These are phyloP conservation scores for Paragorgia papillata DNA, from an alignment of 92 coral and sea anemone species.

Conservation along the genomic window DNA sequence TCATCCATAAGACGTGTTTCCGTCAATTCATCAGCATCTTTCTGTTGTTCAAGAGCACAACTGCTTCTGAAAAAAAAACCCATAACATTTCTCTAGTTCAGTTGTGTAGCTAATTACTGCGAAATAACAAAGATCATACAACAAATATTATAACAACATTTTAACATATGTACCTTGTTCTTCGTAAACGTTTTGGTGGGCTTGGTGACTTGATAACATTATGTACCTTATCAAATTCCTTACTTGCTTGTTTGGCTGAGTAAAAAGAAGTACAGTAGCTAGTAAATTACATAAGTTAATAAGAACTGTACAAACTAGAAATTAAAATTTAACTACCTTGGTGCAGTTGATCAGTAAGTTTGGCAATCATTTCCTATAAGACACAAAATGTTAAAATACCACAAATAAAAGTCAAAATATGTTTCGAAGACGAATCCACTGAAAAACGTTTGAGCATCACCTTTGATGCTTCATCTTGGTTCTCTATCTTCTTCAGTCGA, in stretches of 20 bases:
- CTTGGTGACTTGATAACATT: too few species aligned
- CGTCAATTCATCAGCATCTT: conserved; percentile 10
- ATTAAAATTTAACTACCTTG: not conserved
- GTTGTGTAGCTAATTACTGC: not conserved
- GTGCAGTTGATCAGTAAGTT: conserved; percentile 7
- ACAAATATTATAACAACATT: not conserved
- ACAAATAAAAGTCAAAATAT: not conserved
- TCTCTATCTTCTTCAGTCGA: not conserved
- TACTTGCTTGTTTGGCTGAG: not conserved
- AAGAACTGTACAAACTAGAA: not conserved
- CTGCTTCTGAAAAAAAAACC: conserved; percentile 2
- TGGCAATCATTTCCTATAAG: conserved; percentile 11
- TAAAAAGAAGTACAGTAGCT: not conserved
- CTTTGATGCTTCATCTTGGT: not conserved
- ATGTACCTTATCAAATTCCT: not conserved
- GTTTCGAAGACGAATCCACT: not conserved
- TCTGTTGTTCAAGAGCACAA: conserved; percentile 26
- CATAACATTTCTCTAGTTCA: not conserved
- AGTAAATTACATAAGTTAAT: too few species aligned
- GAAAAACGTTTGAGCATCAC: not conserved
- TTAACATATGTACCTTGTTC: conserved; percentile 5
- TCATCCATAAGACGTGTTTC: not conserved
- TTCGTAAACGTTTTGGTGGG: conserved; percentile 14
- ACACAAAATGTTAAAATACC: not conserved
- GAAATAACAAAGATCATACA: not conserved